Percentiles rank a stretch among this genome's conserved stretches.
These are phyloP conservation scores for Xylota sylvarum DNA, from an alignment of 2,888 invertebrate genomes.

Conservation along the genomic window DNA sequence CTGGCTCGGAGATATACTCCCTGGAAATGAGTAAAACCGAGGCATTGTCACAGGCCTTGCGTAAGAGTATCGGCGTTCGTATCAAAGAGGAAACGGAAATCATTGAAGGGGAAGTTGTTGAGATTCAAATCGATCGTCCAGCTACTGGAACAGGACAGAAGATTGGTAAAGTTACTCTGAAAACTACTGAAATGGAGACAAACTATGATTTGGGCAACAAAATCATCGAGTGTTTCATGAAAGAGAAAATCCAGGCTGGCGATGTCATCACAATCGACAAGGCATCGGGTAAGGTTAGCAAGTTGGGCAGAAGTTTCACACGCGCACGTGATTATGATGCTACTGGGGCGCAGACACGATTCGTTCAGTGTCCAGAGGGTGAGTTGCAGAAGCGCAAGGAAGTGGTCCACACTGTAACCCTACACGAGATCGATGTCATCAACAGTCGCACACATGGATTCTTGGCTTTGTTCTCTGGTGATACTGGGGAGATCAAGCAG, in stretches of 20 bases:
- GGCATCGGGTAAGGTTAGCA: constrained; percentile 97
- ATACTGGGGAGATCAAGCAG: constrained; percentile 99
- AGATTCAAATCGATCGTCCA: constrained; percentile 97
- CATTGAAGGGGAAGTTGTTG: constrained; percentile 99
- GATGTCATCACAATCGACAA: constrained; percentile 99
- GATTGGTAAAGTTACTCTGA: constrained; percentile 97
- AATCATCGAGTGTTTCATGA: constrained; percentile 98
- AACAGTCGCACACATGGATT: constrained; percentile 99
- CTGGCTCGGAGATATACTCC: constrained; percentile 99
- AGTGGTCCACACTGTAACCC: constrained; percentile 98
- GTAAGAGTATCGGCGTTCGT: constrained; percentile 98
- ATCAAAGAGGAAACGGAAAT: constrained; percentile 99
- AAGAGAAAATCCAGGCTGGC: constrained; percentile 97
- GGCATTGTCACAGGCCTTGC: constrained; percentile 97
- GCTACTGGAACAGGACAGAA: constrained; percentile 92
- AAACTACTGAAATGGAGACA: constrained; percentile 99
- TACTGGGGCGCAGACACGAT: constrained; percentile 93
- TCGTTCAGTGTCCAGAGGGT: constrained; percentile 99
- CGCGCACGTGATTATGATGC: constrained; percentile 99
- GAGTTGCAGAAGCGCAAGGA: constrained; percentile 99
- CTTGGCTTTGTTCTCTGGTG: constrained; percentile 98
- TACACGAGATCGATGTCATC: constrained; percentile 99
- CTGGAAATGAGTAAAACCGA: constrained; percentile 99
- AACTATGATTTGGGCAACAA: constrained; percentile 99
- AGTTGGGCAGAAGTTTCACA: constrained; percentile 97